These are phyloP conservation scores for Herminia tarsipennalis DNA, from an alignment of 2,888 invertebrate genomes.

Conservation along the genomic window DNA sequence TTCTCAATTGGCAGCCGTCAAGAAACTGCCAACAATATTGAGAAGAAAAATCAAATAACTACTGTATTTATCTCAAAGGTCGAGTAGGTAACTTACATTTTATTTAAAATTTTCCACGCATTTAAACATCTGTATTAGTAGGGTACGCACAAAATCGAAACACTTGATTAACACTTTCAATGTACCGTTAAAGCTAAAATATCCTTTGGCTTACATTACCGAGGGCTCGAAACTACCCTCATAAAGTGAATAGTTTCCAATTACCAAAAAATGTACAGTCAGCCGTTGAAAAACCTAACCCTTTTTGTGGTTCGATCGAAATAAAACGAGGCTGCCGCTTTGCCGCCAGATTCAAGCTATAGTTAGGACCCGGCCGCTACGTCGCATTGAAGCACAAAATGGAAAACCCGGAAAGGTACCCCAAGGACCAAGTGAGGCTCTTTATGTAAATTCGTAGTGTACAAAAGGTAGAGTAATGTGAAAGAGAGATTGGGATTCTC, in stretches of 20 bases:
- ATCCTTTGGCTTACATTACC: slow-evolving; percentile 24
- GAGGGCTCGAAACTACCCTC: slow-evolving; percentile 33
- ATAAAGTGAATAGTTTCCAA: slow-evolving; percentile 50
- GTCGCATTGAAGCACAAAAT: slow-evolving; percentile 79
- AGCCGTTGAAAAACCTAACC: slow-evolving; percentile 45
- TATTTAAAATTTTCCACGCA: neutral
- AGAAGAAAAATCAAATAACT: too few species aligned
- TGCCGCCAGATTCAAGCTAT: slow-evolving; percentile 64
- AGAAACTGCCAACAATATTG: too few species aligned
- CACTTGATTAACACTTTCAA: slow-evolving; percentile 23
- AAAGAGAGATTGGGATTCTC: slow-evolving; percentile 73
- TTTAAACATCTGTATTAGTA: neutral
- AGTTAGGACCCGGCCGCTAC: slow-evolving; percentile 58
- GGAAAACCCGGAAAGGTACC: slow-evolving; percentile 79
- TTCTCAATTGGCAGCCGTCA: too few species aligned
- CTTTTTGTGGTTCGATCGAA: slow-evolving; percentile 64
- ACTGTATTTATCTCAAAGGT: too few species aligned
- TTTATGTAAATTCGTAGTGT: slow-evolving; percentile 79
- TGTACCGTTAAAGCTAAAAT: slow-evolving; percentile 29
- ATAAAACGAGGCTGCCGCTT: slow-evolving; percentile 68
- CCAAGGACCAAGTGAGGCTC: slow-evolving; percentile 73
- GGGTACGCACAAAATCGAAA: neutral
- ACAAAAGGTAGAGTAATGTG: slow-evolving; percentile 76
- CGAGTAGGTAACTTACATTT: too few species aligned
- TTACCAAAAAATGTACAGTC: slow-evolving; percentile 51